phyloP scores from a whole-genome alignment of 2,113 vertebrate genomes.

The Cettia cetti region DNA sequence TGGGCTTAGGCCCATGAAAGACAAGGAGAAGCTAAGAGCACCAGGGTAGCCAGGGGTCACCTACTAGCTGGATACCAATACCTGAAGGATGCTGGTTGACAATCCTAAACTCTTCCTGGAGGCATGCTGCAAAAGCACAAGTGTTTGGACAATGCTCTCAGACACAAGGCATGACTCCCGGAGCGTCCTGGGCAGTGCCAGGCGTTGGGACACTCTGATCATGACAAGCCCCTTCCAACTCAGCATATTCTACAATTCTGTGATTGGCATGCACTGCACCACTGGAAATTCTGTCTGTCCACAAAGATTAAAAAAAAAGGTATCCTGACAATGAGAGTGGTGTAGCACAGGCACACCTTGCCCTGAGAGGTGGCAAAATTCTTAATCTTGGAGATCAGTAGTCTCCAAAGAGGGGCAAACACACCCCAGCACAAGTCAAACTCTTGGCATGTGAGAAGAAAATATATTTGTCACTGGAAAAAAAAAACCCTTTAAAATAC shows the following conservation, averaged over 20 bases:
- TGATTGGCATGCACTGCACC: not conserved
- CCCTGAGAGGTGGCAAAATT: not conserved
- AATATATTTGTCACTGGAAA: not conserved
- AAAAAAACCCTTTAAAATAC: not conserved
- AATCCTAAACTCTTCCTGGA: not conserved
- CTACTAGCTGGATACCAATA: not conserved
- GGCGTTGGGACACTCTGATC: not conserved
- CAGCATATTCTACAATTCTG: not conserved
- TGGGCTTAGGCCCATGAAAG: not conserved
- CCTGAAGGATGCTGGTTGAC: not conserved
- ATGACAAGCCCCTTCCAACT: not conserved
- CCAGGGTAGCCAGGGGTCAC: not conserved
- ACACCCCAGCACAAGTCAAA: not conserved
- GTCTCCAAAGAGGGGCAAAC: not conserved
- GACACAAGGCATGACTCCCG: accelerated
- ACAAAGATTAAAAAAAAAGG: not conserved
- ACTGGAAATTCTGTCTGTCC: not conserved
- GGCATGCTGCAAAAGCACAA: not conserved
- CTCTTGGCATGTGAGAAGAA: not conserved
- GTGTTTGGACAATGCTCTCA: not conserved
- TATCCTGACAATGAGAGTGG: not conserved
- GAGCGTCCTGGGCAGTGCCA: not conserved
- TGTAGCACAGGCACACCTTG: not conserved
- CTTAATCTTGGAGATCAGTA: not conserved
- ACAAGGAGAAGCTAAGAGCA: not conserved